Percentiles rank a stretch among this genome's conserved stretches.
Conservation (phyloP, 2,797 vertebrate species). For the Ctenochaetus hawaiiensis region DNA sequence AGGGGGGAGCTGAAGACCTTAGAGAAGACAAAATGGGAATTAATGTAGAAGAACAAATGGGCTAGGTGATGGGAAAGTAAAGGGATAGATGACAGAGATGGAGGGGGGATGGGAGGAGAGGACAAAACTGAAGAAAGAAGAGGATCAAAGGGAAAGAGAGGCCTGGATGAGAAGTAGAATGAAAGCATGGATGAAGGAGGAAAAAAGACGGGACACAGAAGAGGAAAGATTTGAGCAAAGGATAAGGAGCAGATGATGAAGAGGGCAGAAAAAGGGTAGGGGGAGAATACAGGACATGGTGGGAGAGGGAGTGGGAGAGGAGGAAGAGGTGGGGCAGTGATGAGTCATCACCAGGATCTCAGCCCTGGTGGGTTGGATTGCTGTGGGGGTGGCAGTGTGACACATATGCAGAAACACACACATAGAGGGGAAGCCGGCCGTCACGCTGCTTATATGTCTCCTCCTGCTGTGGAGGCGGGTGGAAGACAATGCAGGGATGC, state of each 20-base stretch:
- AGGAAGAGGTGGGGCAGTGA: constrained; percentile 57
- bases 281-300: constrained; percentile 45
- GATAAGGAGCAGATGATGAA: not conserved
- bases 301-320: constrained; percentile 20
- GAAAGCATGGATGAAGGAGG: constrained; percentile 1
- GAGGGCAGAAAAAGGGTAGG: constrained; percentile 15
- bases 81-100: not conserved
- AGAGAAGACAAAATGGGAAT: not conserved
- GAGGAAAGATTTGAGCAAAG: not conserved
- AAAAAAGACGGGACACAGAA: not conserved
- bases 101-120: not conserved
- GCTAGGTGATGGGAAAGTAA: not conserved
- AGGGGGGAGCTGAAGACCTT: not conserved
- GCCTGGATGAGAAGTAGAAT: constrained; percentile 13
- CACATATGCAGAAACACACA: constrained; percentile 69
- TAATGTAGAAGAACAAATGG: constrained; percentile 39
- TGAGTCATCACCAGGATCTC: constrained; percentile 76
- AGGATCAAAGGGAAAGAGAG: constrained; percentile 18
- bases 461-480: constrained; percentile 67
- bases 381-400: constrained; percentile 77
- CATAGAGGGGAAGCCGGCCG: constrained; percentile 51
- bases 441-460: constrained; percentile 59
- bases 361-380: constrained; percentile 66
- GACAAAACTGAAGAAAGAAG: not conserved
- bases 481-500: constrained; percentile 71